Evolutionary conservation across 2,888 invertebrate species (phyloP), one percentile per base, ranked within the genome.

Genomic region (Schizotus pectinicornis): DNA sequence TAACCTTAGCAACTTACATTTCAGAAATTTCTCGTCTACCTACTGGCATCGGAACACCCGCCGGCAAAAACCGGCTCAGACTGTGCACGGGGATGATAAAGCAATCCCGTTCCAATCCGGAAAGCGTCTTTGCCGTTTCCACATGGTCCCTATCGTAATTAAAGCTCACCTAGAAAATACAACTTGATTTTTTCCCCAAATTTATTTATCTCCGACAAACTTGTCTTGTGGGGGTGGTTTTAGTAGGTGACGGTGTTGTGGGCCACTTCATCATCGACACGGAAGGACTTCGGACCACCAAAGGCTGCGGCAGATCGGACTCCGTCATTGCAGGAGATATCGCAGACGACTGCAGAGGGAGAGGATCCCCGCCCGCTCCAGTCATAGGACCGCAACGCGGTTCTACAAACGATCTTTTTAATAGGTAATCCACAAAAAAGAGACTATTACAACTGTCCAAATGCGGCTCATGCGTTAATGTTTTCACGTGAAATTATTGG

Each of bases 11-110:
- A 52, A 64, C 7, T 9, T 9, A 22, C 34, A 38, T 8, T 14
- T 13, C 8, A 33, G 14, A 33, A 11, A 33, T 35, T n/a, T n/a
- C n/a, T 22, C 22, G 34, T 49, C 67, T 73, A 77, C 78, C 72
- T 78, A 80, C 80, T 72, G 80, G 80, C 73, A 94, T 92, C 80
- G 93, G 92, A 63, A 94, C 92, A 72, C 94, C 94, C 66, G 92
- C 93, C 63, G 94, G 95, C 72, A 95, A 84, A 81, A 95, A 95
- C 69, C 94, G 85, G 77, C 91, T 90, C 70, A 94, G 84, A 76
- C 92, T 92, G 71, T 94, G 92, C 46, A 94, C 90, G 6, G 95
- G 95, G 79, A 95, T 94, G 77, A 95, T 94, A 81, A 95, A 95
- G 81, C 94, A 95, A 82, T 95, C 95, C 73, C 91, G 86, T 80